Conservation (phyloP, 2,113 vertebrate species). For the Halichoerus grypus region DNA sequence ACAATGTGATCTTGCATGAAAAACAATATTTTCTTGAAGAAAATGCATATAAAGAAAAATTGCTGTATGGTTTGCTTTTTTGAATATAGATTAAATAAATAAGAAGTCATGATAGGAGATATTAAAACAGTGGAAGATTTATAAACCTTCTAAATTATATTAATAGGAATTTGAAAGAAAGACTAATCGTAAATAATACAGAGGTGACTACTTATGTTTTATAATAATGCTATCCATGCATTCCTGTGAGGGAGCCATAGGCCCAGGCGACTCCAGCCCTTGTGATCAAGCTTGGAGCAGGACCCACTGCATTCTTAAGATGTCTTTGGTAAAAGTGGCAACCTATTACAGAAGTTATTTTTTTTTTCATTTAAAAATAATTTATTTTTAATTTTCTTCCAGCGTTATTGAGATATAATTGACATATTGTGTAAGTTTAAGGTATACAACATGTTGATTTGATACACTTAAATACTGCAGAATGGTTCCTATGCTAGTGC, state of each 20-base stretch:
- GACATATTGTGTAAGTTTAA: background rate
- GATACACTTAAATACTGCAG: background rate
- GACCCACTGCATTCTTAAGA: background rate
- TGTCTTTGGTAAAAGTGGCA: fast-evolving
- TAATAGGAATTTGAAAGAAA: background rate
- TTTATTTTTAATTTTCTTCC: background rate
- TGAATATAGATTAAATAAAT: background rate
- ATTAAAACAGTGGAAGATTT: background rate
- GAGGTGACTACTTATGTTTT: background rate
- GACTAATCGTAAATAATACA: fast-evolving
- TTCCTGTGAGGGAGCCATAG: background rate
- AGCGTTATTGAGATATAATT: background rate
- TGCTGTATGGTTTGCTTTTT: background rate
- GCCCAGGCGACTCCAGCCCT: fast-evolving
- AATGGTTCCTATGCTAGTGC: background rate
- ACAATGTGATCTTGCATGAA: background rate
- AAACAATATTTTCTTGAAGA: background rate
- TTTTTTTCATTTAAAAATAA: background rate
- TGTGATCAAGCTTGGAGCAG: background rate
- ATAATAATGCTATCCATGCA: fast-evolving
- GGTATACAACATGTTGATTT: background rate
- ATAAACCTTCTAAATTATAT: background rate
- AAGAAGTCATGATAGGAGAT: background rate
- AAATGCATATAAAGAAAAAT: background rate
- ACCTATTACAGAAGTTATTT: background rate